These are phyloP conservation scores for Onychomys torridus DNA, from an alignment of 2,797 vertebrate genomes.

Conservation along the genomic window DNA sequence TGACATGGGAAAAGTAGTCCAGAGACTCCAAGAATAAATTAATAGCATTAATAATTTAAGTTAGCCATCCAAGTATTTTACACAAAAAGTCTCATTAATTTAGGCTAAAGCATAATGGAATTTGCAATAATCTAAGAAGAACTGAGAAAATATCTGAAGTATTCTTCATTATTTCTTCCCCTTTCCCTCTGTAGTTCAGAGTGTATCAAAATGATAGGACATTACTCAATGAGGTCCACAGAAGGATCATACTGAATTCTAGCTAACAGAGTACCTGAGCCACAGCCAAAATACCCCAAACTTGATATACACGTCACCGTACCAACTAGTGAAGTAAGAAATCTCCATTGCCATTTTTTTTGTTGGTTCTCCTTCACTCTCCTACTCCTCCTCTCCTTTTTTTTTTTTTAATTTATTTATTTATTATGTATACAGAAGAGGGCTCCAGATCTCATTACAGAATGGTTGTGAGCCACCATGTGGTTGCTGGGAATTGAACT, in stretches of 20 bases:
- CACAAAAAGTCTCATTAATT: conserved; percentile 14
- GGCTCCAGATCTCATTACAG: too few species aligned
- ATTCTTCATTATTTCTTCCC: background rate
- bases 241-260: conserved; percentile 40
- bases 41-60: background rate
- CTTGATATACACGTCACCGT: background rate
- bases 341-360: conserved; percentile 48
- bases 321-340: background rate
- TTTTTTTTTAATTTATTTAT: too few species aligned
- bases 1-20: background rate
- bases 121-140: conserved; percentile 39
- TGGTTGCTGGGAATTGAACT: too few species aligned
- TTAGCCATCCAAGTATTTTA: conserved; percentile 20
- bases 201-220: background rate
- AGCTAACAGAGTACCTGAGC: background rate
- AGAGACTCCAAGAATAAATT: conserved; percentile 42
- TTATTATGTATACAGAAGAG: too few species aligned
- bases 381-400: background rate
- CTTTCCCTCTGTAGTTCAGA: background rate
- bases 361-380: conserved; percentile 27
- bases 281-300: conserved; percentile 14
- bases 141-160: conserved; percentile 29
- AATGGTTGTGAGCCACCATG: too few species aligned
- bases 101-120: conserved; percentile 17
- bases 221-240: conserved; percentile 41